These are phyloP conservation scores for Phengaris alcon DNA, from an alignment of 2,888 invertebrate genomes.

Conservation along the genomic window DNA sequence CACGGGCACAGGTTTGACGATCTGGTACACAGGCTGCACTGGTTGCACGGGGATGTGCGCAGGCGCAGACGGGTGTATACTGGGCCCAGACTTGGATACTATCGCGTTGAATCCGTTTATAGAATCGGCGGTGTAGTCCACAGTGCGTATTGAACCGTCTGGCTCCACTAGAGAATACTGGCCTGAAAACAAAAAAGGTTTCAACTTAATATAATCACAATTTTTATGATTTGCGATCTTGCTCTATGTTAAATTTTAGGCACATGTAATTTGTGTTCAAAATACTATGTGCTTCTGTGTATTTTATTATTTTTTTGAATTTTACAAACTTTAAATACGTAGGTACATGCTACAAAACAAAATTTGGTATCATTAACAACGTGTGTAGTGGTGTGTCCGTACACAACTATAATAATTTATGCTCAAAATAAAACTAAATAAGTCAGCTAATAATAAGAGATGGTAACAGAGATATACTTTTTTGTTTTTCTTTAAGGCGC, in stretches of 20 bases:
- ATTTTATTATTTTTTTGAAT: too few relatives aligned
- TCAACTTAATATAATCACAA: too few relatives aligned
- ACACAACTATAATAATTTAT: too few relatives aligned
- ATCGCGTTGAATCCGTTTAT: slow-evolving; percentile 80
- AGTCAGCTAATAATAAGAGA: too few relatives aligned
- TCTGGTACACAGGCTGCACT: slow-evolving; percentile 48
- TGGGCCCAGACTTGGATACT: slow-evolving; percentile 75
- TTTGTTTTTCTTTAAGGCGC: too few relatives aligned
- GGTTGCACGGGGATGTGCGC: slow-evolving; percentile 41
- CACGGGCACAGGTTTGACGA: slow-evolving; percentile 58
- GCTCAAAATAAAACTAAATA: too few relatives aligned
- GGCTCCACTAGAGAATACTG: slow-evolving; percentile 77
- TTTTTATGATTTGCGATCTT: neutral
- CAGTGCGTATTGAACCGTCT: slow-evolving; percentile 74
- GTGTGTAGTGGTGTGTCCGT: too few relatives aligned
- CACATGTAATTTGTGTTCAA: neutral
- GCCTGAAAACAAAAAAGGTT: slow-evolving; percentile 50
- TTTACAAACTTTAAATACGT: too few relatives aligned
- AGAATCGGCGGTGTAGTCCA: slow-evolving; percentile 80
- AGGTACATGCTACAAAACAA: too few relatives aligned
- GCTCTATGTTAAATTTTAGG: neutral
- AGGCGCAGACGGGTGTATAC: slow-evolving; percentile 60
- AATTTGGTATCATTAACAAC: too few relatives aligned
- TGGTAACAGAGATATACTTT: too few relatives aligned
- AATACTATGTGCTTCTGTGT: too few relatives aligned